Base-by-base conservation (phyloP, 2,797 vertebrate genomes). In the Erithacus rubecula region DNA sequence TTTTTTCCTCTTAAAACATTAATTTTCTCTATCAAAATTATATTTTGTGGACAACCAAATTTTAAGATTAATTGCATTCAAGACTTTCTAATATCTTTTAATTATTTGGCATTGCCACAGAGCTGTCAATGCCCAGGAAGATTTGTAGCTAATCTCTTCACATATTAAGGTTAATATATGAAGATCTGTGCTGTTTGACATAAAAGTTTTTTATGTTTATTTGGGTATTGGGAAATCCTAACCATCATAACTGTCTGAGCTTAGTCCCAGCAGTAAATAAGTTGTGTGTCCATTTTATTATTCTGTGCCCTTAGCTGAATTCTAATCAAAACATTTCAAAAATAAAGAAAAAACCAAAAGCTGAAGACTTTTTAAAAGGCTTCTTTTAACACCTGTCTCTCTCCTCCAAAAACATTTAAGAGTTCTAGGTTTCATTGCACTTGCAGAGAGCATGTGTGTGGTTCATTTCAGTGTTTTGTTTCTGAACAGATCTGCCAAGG, bases 401-500 rank as follows among this genome's bases (percentile, higher is more conserved):
- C 24, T 78, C 37, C 6, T 85, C 24, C 23, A 68, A 39, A 71
- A 89, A 6, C 16, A 41, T 7, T 30, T 43, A 59, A 15, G 21
- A 65, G 12, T 30, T 82, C 9, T 14, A 34, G 26, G 23, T 67
- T 72, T 34, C 69, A 64, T 21, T 71, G 9, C 23, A 27, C 43
- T 32, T 52, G 6, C 36, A 64, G 67, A 71, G 22, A 77, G 37
- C 13, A 8, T 34, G 6, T 30, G 10, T 72, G 24, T 76, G 16
- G 15, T 75, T 92, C 12, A 43, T 27, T 64, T 53, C 16, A 78
- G 23, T 72, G 10, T 47, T 94, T 67, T 86, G 30, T 93, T 85
- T 69, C 76, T 91, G 8, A 52, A 68, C 98, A 99, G 99, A 96
- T 97, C 74, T 99, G 99, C 89, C 96, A 98, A 30, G 97, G 98